A percentile compares a stretch with the other conserved stretches of the same genome.
These are phyloP conservation scores for Fundulus diaphanus DNA, from an alignment of 2,797 vertebrate species.

Conservation along the genomic window DNA sequence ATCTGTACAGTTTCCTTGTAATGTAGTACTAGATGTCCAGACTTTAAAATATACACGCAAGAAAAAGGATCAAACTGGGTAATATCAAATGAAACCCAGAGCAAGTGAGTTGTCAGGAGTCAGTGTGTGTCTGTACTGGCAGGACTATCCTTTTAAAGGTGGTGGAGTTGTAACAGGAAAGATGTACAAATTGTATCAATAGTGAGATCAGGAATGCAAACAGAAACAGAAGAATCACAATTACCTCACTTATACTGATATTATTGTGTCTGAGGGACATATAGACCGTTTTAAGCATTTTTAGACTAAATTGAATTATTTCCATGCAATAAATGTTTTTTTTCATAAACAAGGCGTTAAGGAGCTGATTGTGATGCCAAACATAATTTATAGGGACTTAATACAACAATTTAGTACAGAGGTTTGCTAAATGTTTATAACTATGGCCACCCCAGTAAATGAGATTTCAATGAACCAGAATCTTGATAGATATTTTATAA, in stretches of 20 bases:
- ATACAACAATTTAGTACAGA: background rate
- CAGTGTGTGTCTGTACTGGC: background rate
- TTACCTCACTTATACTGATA: too few relatives aligned
- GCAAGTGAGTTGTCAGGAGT: too few relatives aligned
- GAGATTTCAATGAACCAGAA: background rate
- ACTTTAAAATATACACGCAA: constrained; percentile 39
- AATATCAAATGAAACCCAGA: background rate
- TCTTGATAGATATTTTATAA: background rate
- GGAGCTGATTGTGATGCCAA: background rate
- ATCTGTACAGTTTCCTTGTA: background rate
- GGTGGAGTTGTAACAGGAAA: background rate
- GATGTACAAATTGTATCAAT: background rate
- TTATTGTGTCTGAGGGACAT: too few relatives aligned
- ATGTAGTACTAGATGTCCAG: constrained; percentile 44
- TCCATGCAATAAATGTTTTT: background rate
- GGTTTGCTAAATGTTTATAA: background rate
- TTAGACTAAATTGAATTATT: background rate
- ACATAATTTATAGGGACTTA: background rate
- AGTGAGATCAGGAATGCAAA: background rate
- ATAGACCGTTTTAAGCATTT: background rate
- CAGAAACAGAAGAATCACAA: background rate
- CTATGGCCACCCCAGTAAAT: background rate
- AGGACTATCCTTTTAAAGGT: constrained; percentile 8
- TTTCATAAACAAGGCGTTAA: background rate
- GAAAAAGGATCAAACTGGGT: background rate